phyloP scores from a whole-genome alignment of 2,797 vertebrate species.

The Crocodylus rhombifer region DNA sequence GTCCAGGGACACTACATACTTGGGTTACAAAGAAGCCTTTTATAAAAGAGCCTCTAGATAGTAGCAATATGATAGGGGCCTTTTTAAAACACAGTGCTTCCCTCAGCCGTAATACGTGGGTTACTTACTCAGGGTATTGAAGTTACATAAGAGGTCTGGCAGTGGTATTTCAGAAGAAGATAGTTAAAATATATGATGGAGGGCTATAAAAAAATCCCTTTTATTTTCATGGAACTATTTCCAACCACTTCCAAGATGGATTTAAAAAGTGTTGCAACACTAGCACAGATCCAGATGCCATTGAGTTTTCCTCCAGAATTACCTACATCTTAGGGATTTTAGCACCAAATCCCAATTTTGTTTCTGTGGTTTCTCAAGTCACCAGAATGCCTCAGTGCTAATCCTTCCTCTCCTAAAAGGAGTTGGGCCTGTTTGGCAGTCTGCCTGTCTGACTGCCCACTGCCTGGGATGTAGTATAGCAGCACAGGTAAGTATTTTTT shows the following conservation, averaged over 20 bases:
- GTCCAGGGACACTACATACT: conserved; percentile 60
- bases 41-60: conserved; percentile 41
- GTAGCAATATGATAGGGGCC: conserved; percentile 28
- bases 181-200: not conserved
- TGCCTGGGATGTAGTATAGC: not conserved
- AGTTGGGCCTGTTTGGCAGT: conserved; percentile 23
- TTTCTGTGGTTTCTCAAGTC: conserved; percentile 15
- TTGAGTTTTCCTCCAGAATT: conserved; percentile 58
- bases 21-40: conserved; percentile 64
- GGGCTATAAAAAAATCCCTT: not conserved
- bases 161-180: not conserved
- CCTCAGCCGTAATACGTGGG: not conserved
- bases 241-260: not conserved
- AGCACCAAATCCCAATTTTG: not conserved
- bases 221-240: not conserved
- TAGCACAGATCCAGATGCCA: conserved; percentile 39
- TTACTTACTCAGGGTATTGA: conserved; percentile 11
- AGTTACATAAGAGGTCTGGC: conserved; percentile 32
- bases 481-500: not conserved
- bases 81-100: not conserved
- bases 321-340: conserved; percentile 38
- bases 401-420: not conserved
- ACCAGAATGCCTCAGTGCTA: conserved; percentile 16
- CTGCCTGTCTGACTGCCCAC: conserved; percentile 29
- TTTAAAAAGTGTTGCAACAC: not conserved